A percentile compares a stretch with the other conserved stretches of the same genome.
Conservation (phyloP, 1,140 invertebrate genomes). For the Drosophila truncata region DNA sequence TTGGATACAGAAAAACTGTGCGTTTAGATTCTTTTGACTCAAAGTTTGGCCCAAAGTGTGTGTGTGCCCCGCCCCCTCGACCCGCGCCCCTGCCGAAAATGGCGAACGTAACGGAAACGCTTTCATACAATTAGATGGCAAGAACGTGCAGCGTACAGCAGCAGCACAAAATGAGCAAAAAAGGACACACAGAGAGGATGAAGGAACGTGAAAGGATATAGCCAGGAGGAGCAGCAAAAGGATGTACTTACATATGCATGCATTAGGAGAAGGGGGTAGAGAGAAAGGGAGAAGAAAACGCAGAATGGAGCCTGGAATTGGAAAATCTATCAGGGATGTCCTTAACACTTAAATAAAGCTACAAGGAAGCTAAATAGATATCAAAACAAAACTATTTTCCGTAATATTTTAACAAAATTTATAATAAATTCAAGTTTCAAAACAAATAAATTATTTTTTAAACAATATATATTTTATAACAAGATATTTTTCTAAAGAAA, state of each 20-base stretch:
- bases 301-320: neutral
- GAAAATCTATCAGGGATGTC: neutral
- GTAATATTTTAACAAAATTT: neutral
- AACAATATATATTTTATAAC: too few species aligned
- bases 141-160: constrained; percentile 67
- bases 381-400: neutral
- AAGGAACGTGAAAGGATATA: neutral
- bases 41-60: constrained; percentile 54
- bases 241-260: neutral
- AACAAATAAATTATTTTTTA: neutral
- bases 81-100: constrained; percentile 55
- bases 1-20: constrained; percentile 83
- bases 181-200: neutral
- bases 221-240: neutral
- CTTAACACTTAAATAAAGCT: neutral
- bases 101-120: constrained; percentile 81
- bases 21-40: constrained; percentile 81
- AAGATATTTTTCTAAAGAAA: too few species aligned
- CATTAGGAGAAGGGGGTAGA: neutral
- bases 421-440: neutral
- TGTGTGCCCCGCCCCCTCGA: constrained; percentile 1
- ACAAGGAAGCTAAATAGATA: neutral
- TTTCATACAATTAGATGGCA: constrained; percentile 81
- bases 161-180: constrained; percentile 30
- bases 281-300: too few species aligned